These are phyloP conservation scores for Leucoma salicis DNA, from an alignment of 2,888 invertebrate species.

Conservation along the genomic window DNA sequence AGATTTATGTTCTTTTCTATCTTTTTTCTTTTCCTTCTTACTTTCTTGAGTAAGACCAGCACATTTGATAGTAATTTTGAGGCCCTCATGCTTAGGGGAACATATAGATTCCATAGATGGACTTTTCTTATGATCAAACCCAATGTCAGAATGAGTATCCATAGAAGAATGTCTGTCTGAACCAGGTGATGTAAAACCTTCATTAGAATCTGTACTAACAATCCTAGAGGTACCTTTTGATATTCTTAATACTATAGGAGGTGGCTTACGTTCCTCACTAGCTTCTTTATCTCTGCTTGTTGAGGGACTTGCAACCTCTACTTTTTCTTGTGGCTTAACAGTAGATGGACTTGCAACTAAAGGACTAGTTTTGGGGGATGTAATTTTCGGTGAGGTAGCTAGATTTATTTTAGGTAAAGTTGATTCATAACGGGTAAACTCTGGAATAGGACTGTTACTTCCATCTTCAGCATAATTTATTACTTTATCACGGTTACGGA, in stretches of 20 bases:
- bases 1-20: constrained; percentile 79
- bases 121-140: constrained; percentile 67
- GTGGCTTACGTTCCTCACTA: constrained; percentile 81
- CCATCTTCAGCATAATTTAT: constrained; percentile 85
- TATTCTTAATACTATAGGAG: constrained; percentile 94
- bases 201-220: constrained; percentile 85
- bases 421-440: constrained; percentile 64
- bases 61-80: constrained; percentile 79
- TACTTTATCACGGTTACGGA: constrained; percentile 82
- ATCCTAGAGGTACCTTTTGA: constrained; percentile 88
- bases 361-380: constrained; percentile 74
- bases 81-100: constrained; percentile 77
- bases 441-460: constrained; percentile 77
- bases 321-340: constrained; percentile 42
- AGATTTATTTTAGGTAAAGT: constrained; percentile 37
- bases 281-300: constrained; percentile 66
- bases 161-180: constrained; percentile 77
- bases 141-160: constrained; percentile 71
- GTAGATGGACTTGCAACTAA: constrained; percentile 63
- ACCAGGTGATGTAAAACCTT: constrained; percentile 80
- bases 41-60: constrained; percentile 60
- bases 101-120: constrained; percentile 71
- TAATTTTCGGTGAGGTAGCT: constrained; percentile 46
- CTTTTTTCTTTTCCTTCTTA: constrained; percentile 73
- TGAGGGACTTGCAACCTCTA: constrained; percentile 68